These are phyloP conservation scores for Drosophila nigritarsus DNA, from an alignment of 2,888 invertebrate genomes.

Conservation along the genomic window DNA sequence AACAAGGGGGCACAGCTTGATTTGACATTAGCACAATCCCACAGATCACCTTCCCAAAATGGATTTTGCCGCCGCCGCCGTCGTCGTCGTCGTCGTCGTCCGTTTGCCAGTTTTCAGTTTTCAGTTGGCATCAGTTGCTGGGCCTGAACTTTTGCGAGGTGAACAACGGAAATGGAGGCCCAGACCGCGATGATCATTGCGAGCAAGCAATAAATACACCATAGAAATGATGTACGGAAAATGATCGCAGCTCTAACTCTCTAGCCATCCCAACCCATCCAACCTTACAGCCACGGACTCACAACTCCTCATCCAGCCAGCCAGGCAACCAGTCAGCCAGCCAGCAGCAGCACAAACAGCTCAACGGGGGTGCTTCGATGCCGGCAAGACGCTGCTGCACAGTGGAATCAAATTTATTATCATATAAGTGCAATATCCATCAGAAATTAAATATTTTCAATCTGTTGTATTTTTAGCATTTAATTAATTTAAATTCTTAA, in stretches of 20 bases:
- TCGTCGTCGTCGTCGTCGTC: slow-evolving; percentile 26
- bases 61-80: slow-evolving; percentile 73
- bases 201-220: slow-evolving; percentile 76
- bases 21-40: slow-evolving; percentile 84
- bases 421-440: slow-evolving; percentile 6
- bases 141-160: slow-evolving; percentile 60
- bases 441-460: slow-evolving; percentile 12
- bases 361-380: slow-evolving; percentile 73
- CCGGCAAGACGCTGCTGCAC: slow-evolving; percentile 60
- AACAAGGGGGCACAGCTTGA: slow-evolving; percentile 83
- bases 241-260: slow-evolving; percentile 71
- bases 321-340: slow-evolving; percentile 50
- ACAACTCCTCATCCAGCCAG: slow-evolving; percentile 56
- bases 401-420: slow-evolving; percentile 51
- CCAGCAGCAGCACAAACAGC: slow-evolving; percentile 61
- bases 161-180: slow-evolving; percentile 73
- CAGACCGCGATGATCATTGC: slow-evolving; percentile 71
- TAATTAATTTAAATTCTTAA: neutral
- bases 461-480: neutral
- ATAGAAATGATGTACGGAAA: slow-evolving; percentile 81
- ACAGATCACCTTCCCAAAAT: slow-evolving; percentile 82
- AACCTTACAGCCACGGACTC: slow-evolving; percentile 32
- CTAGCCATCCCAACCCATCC: slow-evolving; percentile 27
- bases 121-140: slow-evolving; percentile 33
- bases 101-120: slow-evolving; percentile 14